These are phyloP conservation scores for Apamea monoglypha DNA, from an alignment of 2,888 invertebrate species.

Conservation along the genomic window DNA sequence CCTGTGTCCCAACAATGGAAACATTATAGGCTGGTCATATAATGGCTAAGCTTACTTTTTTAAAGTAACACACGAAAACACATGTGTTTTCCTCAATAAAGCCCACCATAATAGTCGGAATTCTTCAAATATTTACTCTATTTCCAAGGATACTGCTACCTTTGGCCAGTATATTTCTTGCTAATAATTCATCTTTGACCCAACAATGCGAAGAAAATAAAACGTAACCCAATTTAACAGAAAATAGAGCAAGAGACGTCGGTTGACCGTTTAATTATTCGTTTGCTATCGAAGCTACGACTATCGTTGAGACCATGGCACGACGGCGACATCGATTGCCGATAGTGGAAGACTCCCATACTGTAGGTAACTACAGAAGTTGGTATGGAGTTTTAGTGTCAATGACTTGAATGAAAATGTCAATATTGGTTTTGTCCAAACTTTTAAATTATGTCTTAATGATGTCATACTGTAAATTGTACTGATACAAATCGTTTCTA, in stretches of 20 bases:
- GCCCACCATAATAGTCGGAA: conserved; percentile 9
- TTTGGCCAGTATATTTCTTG: conserved; percentile 28
- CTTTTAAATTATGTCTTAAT: background rate
- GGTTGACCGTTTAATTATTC: conserved; percentile 89
- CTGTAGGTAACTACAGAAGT: background rate
- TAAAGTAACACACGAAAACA: conserved; percentile 10
- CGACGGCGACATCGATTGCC: conserved; percentile 83
- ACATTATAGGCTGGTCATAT: background rate
- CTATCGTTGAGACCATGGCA: conserved; percentile 76
- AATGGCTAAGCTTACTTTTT: conserved; percentile 4
- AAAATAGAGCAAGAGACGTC: conserved; percentile 79
- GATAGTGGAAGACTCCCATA: conserved; percentile 65
- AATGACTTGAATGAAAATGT: background rate
- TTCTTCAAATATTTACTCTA: conserved; percentile 50
- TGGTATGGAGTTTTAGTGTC: background rate
- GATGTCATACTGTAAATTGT: background rate
- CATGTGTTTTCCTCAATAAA: conserved; percentile 37
- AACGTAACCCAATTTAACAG: conserved; percentile 74
- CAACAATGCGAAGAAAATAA: conserved; percentile 55
- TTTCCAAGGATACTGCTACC: conserved; percentile 32
- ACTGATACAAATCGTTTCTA: background rate
- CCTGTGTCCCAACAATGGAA: background rate
- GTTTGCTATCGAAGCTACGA: conserved; percentile 77
- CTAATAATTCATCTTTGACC: conserved; percentile 51
- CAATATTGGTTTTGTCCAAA: background rate